Base-by-base conservation (phyloP, 2,797 vertebrate genomes). In the Enteromius fasciolatus region DNA sequence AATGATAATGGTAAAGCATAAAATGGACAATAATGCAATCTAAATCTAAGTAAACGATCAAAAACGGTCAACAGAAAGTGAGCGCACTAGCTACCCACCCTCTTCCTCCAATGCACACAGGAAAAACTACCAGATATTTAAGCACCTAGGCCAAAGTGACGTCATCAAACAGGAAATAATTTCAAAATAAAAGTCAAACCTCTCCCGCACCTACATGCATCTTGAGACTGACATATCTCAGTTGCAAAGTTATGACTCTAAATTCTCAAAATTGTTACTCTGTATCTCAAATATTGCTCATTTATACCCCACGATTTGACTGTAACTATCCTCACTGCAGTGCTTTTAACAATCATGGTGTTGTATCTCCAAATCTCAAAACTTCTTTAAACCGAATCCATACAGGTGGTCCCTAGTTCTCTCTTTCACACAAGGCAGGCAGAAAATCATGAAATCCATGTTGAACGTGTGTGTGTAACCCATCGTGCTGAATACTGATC, bases 401-500 rank as follows among this genome's bases (percentile, higher is more conserved):
- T 25, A 14, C 59, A 23, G 25, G 25, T 31, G n/a, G 31, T 72
- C 2, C 67, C 14, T 2, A 17, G 14, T 25, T 41, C 18, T 59
- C 3, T 59, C 33, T 39, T 39, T 70, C 39, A 17, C 3, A 12
- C 23, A 59, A 41, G 25, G 5, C 4, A 33, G 41, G n/a, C 44
- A 63, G 28, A 25, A 64, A 64, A 64, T 20, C 2, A 66, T 12
- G 31, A 17, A 68, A 33, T 46, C 28, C 36, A 46, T 15, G 25
- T 54, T 64, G 2, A 57, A 44, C 14, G 39, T 23, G 68, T n/a
- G n/a, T 59, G 52, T 23, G 52, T 48, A 25, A 25, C 50, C 25
- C 4, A 59, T 69, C 64, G 0, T 33, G 18, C 14, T 36, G 12
- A 76, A 69, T 59, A 78, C 46, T 57, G 67, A 78, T 77, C 75